A percentile compares a stretch with the other conserved stretches of the same genome.
Evolutionary conservation across 2,888 invertebrate genomes (phyloP).

Genomic region (Drosophila setosimentum): DNA sequence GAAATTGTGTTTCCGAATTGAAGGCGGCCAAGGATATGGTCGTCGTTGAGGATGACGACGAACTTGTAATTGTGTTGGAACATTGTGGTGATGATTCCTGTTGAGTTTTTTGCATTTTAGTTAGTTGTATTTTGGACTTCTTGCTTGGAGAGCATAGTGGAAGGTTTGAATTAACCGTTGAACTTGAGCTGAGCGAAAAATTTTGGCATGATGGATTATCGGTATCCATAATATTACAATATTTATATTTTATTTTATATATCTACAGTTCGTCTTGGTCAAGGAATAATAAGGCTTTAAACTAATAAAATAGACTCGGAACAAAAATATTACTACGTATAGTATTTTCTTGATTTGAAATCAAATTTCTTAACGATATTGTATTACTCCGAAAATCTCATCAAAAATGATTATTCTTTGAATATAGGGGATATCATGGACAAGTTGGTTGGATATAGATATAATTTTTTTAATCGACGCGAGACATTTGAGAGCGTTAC

Average conservation of each 20-base stretch:
- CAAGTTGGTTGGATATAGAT: neutral
- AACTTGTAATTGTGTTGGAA: constrained; percentile 55
- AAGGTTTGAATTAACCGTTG: constrained; percentile 37
- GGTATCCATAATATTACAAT: constrained; percentile 50
- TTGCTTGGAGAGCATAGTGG: constrained; percentile 12
- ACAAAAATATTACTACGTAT: constrained; percentile 10
- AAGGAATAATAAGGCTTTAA: neutral
- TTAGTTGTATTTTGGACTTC: constrained; percentile 7
- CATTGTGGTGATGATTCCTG: constrained; percentile 53
- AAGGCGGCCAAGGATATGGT: constrained; percentile 63
- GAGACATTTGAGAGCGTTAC: neutral
- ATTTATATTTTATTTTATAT: constrained; percentile 8
- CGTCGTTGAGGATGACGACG: constrained; percentile 63
- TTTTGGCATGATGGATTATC: constrained; percentile 56
- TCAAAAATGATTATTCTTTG: no score
- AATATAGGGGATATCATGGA: neutral
- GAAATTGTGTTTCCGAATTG: constrained; percentile 56
- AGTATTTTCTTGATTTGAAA: neutral
- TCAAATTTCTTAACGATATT: neutral
- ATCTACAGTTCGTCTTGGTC: neutral
- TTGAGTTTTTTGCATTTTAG: constrained; percentile 3
- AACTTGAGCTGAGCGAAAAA: constrained; percentile 53
- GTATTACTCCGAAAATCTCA: neutral
- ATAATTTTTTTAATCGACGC: neutral
- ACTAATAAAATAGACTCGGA: neutral